Evolutionary conservation across 2,888 invertebrate species (phyloP), one percentile per base, ranked within the genome.

Genomic region (Spisula subtruncata): DNA sequence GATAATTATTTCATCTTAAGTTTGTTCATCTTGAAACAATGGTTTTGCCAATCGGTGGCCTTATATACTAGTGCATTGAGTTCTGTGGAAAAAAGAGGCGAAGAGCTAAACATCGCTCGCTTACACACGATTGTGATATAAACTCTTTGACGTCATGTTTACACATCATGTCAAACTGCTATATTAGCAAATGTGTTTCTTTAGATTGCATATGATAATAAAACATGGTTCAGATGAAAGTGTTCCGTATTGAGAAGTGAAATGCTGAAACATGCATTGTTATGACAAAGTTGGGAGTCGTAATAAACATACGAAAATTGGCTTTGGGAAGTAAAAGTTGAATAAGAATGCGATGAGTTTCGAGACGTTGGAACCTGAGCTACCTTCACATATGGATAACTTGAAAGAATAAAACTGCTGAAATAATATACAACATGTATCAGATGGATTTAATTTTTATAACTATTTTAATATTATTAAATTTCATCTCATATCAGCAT

Each of bases 81-180:
- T n/a, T n/a, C n/a, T n/a, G n/a, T n/a, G n/a, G n/a, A n/a, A n/a
- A n/a, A n/a, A n/a, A n/a, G n/a, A n/a, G n/a, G n/a, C n/a, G n/a
- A n/a, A n/a, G n/a, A n/a, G n/a, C n/a, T n/a, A n/a, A 48, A 48
- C 48, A 48, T 8, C 48, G 48, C 12, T 48, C 12, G 12, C 48
- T 8, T 48, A 12, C 48, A 48, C 8, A 48, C 12, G 48, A 48
- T 48, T 48, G 12, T 48, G 48, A 48, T 48, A 48, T 48, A 48
- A 48, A 60, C n/a, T 60, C 18, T 20, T 60, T 60, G 20, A 60
- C n/a, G 60, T n/a, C 20, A 2, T 60, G 60, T 60, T 60, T 60
- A 60, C 60, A 60, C n/a, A n/a, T 60, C 60, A 60, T 60, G 60
- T 60, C 60, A 60, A 60, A 60, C 18, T 60, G 60, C 60, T 60